Evolutionary conservation across 2,888 invertebrate genomes (phyloP), one percentile per base, ranked within the genome.

Genomic region (Calameuta idolon): DNA sequence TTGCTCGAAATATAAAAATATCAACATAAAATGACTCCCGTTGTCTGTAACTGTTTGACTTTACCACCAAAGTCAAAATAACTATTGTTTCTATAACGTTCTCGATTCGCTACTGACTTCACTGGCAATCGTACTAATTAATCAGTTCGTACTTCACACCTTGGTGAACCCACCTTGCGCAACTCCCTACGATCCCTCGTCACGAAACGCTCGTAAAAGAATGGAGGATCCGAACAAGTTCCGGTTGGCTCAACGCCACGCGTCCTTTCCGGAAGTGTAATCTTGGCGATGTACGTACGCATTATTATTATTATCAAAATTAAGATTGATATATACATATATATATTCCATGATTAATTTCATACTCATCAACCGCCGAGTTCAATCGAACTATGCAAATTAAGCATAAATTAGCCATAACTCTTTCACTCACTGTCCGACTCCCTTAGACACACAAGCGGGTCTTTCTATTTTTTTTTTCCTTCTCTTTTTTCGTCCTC

Each of bases 161-260:
- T 87, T 86, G 85, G 81, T 88, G 86, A 81, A 81, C 81, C 86
- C 89, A 89, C 89, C 89, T 89, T 89, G 88, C 87, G 79, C 55
- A 1, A 9, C 23, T 55, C 9, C 55, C 23, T 23, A 23, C 55
- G 55, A 55, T 55, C 55, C 55, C 55, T 55, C 23, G 55, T 55
- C 55, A 55, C 23, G 55, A 55, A 55, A 55, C 23, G 55, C 55
- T 55, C 23, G 3, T 55, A 55, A 55, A 55, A 55, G 55, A 55
- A 23, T 3, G 55, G 23, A 55, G 9, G 55, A 55, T 9, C 55
- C 55, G 23, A 23, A 55, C 55, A 23, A 55, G 55, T 55, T 55
- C 23, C 23, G 55, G 55, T 55, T 23, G 55, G 55, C 23, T 23
- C 9, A 9, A 23, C 55, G 55, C 2, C 55, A 55, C 55, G 55